A percentile compares a stretch with the other conserved stretches of the same genome.
Evolutionary conservation across 2,113 vertebrate genomes (phyloP).

Genomic region (Dasyprocta punctata): DNA sequence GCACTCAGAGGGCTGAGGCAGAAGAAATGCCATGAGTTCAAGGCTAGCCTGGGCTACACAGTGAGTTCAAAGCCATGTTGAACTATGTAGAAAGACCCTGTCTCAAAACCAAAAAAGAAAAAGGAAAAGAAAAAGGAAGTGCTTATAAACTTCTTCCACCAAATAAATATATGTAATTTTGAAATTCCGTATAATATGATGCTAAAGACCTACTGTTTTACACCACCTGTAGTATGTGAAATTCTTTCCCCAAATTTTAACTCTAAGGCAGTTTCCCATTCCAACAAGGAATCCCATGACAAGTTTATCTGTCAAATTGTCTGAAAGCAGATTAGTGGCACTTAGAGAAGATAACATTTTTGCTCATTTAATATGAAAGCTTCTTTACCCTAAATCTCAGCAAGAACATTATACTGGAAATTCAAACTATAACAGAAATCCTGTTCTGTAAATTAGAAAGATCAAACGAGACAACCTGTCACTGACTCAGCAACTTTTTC

Average conservation of each 20-base stretch:
- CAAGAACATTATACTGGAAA: conserved; percentile 29
- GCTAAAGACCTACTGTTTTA: conserved; percentile 22
- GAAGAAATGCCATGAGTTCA: neutral
- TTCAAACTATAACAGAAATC: conserved; percentile 21
- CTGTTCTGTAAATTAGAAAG: conserved; percentile 52
- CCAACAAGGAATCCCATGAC: neutral
- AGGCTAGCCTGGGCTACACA: neutral
- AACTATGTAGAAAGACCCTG: neutral
- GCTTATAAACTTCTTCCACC: neutral
- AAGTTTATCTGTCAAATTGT: conserved; percentile 3
- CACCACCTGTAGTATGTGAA: neutral
- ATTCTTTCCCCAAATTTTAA: neutral
- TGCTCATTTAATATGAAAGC: conserved; percentile 34
- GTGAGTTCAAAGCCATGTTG: too few species aligned
- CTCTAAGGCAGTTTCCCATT: neutral
- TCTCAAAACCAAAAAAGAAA: neutral
- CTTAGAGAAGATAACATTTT: neutral
- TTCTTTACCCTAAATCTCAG: conserved; percentile 17
- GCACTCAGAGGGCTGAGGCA: neutral
- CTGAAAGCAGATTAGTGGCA: neutral
- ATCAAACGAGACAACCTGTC: conserved; percentile 32
- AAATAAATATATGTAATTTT: conserved; percentile 50
- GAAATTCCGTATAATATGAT: conserved; percentile 24
- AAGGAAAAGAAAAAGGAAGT: neutral
- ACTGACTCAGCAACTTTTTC: conserved; percentile 74